These are phyloP conservation scores for Busseola fusca DNA, from an alignment of 2,888 invertebrate species.

Conservation along the genomic window DNA sequence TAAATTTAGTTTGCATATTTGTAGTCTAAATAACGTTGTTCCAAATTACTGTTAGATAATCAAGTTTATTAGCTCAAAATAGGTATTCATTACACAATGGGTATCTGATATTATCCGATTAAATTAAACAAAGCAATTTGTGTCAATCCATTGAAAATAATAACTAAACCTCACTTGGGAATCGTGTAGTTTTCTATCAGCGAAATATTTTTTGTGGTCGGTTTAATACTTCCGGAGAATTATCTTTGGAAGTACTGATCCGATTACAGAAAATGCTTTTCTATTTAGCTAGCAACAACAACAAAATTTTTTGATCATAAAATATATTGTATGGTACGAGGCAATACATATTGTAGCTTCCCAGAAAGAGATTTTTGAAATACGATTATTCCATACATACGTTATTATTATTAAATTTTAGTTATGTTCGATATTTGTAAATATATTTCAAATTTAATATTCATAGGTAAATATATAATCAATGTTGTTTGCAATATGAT, in stretches of 20 bases:
- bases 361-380: neutral
- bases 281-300: neutral
- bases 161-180: neutral
- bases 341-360: too few species aligned
- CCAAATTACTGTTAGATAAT: neutral
- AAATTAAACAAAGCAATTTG: neutral
- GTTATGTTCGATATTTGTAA: too few species aligned
- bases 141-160: neutral
- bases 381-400: neutral
- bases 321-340: too few species aligned
- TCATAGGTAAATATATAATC: too few species aligned
- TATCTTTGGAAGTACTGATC: neutral
- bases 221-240: neutral
- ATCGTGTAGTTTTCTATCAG: neutral
- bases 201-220: neutral
- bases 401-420: too few species aligned
- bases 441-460: too few species aligned
- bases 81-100: too few species aligned
- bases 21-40: neutral
- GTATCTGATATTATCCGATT: neutral
- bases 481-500: too few species aligned
- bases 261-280: too few species aligned
- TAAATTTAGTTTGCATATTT: neutral
- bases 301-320: neutral
- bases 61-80: neutral